Base-by-base conservation (phyloP, 2,113 vertebrate species). In the Python bivittatus region DNA sequence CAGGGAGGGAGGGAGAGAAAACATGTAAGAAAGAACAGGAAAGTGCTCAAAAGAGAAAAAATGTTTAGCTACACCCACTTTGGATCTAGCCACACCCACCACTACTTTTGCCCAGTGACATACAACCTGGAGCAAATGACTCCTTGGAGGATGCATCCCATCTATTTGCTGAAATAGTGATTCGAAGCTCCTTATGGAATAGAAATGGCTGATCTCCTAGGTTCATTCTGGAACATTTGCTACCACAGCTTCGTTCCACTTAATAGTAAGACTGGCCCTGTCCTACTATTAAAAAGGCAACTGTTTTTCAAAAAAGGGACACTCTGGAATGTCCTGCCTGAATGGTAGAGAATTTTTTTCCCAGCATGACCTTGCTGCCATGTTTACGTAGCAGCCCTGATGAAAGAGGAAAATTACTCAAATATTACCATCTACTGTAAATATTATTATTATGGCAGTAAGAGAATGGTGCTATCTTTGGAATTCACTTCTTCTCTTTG, bases 311-410 rank as follows among this genome's bases (percentile, higher is more conserved):
- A 64, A 68, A n/a, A 38, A 23, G 29, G n/a, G 61, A 95, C 2
- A 53, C 33, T 25, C 95, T 89, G 92, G 95, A 91, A 93, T 92
- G 79, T 96, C 90, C 95, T 86, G 91, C 95, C 95, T 33, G 95
- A 96, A 95, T 96, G 95, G 94, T 83, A 90, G 92, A 93, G 90
- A 93, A 94, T 89, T 68, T 72, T 86, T 96, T 97, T 92, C 96
- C 96, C 94, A 56, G 33, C 92, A 93, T 95, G 94, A 95, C 95
- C 93, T 96, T 95, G 96, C 96, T 96, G 96, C 38, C 61, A 22
- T 22, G 48, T n/a, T 20, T 89, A 22, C 11, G 25, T 27, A 53
- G 88, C 27, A 86, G 29, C 27, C 90, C 57, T 4, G 33, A 11
- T 87, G 48, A 2, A 92, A 44, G 52, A 58, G 68, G 29, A 90